These are phyloP conservation scores for Xiphophorus couchianus DNA, from an alignment of 2,113 vertebrate genomes.

Conservation along the genomic window DNA sequence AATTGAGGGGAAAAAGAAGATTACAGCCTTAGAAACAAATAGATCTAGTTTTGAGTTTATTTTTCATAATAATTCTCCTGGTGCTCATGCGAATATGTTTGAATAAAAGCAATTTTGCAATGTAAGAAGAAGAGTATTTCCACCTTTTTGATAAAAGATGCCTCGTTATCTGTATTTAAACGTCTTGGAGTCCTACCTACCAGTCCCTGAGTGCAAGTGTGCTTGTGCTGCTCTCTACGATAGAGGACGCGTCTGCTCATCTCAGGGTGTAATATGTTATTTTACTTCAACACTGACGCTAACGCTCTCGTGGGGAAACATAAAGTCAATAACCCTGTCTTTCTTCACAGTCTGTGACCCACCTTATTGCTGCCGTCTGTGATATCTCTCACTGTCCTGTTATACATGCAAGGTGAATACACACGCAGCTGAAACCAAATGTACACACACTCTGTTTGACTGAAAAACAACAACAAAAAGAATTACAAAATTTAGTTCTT, in stretches of 20 bases:
- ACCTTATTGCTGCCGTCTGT: conserved; percentile 8
- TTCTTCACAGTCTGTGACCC: conserved; percentile 34
- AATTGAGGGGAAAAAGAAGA: conserved; percentile 23
- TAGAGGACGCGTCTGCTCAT: conserved; percentile 61
- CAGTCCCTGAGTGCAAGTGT: conserved; percentile 7
- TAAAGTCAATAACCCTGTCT: conserved; percentile 56
- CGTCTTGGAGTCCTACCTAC: conserved; percentile 32
- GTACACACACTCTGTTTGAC: neutral
- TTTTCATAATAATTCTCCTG: conserved; percentile 12
- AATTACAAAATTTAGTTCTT: no score
- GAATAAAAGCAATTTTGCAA: conserved; percentile 22
- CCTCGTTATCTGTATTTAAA: conserved; percentile 54
- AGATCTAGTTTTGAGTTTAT: conserved; percentile 17
- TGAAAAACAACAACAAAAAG: neutral
- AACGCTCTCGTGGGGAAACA: conserved; percentile 45
- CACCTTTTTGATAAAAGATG: conserved; percentile 27
- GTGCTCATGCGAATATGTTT: conserved; percentile 13
- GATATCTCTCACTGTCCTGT: conserved; percentile 13
- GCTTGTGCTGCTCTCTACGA: conserved; percentile 33
- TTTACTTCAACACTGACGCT: conserved; percentile 41
- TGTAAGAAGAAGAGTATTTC: conserved; percentile 40
- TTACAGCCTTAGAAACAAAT: conserved; percentile 28
- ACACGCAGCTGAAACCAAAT: neutral
- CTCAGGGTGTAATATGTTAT: conserved; percentile 63
- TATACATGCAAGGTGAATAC: neutral